Evolutionary conservation across 1,140 invertebrate species (phyloP).

Genomic region (Pentalonia nigronervosa): DNA sequence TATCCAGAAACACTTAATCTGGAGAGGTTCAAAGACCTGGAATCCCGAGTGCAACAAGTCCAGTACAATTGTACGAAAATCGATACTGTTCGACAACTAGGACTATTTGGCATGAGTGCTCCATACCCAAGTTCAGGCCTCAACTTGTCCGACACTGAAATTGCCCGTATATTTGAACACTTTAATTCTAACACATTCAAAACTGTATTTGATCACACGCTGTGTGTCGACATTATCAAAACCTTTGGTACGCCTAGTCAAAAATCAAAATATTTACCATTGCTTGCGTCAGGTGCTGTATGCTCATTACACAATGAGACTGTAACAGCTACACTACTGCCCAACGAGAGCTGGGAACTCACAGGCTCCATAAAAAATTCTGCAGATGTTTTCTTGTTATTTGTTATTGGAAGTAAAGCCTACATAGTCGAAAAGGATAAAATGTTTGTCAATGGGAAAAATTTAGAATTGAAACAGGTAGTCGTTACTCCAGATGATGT

Average conservation of each 20-base stretch:
- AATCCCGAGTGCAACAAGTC: conserved; percentile 60
- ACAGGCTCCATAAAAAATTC: background rate
- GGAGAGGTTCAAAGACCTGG: conserved; percentile 68
- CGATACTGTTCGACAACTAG: conserved; percentile 7
- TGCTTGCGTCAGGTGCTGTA: conserved; percentile 22
- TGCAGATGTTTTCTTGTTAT: background rate
- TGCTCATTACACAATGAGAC: background rate
- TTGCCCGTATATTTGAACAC: conserved; percentile 51
- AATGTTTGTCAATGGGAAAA: background rate
- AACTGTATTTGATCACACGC: background rate
- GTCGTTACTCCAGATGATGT: background rate
- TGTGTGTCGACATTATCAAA: background rate
- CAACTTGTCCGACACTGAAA: conserved; percentile 57
- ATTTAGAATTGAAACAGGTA: background rate
- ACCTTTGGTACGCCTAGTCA: conserved; percentile 38
- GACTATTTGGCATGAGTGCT: conserved; percentile 49
- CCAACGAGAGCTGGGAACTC: conserved; percentile 28
- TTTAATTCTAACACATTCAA: conserved; percentile 10
- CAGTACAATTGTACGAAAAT: conserved; percentile 13
- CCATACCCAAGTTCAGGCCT: conserved; percentile 49
- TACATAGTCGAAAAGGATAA: conserved; percentile 33
- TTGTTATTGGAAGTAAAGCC: background rate
- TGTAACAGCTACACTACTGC: background rate
- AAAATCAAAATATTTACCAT: conserved; percentile 45
- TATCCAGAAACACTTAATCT: conserved; percentile 67